phyloP scores from a whole-genome alignment of 2,797 vertebrate species.

The Enteromius mattozi region DNA sequence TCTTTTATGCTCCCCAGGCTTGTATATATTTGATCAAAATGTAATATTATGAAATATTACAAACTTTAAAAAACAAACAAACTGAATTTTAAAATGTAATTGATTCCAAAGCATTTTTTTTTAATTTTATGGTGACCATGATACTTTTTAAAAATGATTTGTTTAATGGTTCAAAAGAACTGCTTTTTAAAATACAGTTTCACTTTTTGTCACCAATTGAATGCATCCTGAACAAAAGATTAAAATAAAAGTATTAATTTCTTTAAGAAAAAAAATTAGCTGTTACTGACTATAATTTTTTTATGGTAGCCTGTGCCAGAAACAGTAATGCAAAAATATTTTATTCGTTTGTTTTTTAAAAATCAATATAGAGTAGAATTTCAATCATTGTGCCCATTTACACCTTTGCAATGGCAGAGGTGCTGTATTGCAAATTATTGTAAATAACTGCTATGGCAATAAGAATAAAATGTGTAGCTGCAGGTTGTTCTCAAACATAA shows the following conservation, averaged over 20 bases:
- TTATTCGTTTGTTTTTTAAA: background rate
- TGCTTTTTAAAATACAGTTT: background rate
- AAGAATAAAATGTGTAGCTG: slow-evolving; percentile 20
- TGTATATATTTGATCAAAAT: background rate
- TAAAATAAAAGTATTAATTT: background rate
- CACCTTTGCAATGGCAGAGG: background rate
- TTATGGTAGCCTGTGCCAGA: slow-evolving; percentile 3
- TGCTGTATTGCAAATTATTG: background rate
- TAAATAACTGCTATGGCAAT: background rate
- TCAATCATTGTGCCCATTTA: background rate
- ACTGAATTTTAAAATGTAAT: background rate
- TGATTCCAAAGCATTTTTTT: background rate
- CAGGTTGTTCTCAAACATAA: background rate
- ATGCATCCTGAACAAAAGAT: background rate
- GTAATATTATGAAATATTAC: background rate
- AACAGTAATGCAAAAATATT: background rate
- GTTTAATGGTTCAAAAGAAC: background rate
- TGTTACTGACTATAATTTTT: background rate
- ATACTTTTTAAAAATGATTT: background rate
- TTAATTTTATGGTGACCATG: background rate
- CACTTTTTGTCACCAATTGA: background rate
- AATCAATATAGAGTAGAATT: background rate
- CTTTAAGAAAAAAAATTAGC: background rate
- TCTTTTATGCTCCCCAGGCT: background rate
- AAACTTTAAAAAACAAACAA: background rate